Evolutionary conservation across 2,888 invertebrate genomes (phyloP), one percentile per base, ranked within the genome.

Genomic region (Brassicogethes aeneus): DNA sequence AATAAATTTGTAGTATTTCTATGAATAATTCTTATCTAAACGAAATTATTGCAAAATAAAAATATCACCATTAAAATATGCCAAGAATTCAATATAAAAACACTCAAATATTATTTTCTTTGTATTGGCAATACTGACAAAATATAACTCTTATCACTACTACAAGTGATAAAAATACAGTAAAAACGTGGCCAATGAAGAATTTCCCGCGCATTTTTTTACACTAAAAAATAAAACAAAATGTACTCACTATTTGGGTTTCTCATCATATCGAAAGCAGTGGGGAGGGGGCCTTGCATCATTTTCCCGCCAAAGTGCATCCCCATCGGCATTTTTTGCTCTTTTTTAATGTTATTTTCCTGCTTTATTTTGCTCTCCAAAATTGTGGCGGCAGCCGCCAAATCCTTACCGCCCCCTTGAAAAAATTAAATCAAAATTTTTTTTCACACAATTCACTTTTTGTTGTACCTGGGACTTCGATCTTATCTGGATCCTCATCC

Each of bases 391-490:
- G 86, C 84, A n/a, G 89, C 83, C 2, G 86, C 85, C 60, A 91
- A 70, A 58, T 88, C 86, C 62, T 87, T 89, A 12, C 90, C 90
- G 10, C 90, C 90, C 53, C 90, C 90, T 85, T 59, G 10, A 12
- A 32, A 15, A 17, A n/a, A 32, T 16, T 30, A 23, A 14, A 35
- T 17, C 17, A 23, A 31, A 40, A 16, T 35, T n/a, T 42, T 10
- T 31, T 32, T 7, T 33, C 12, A 8, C n/a, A n/a, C n/a, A n/a
- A n/a, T n/a, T n/a, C n/a, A n/a, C n/a, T n/a, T n/a, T n/a, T n/a
- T n/a, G n/a, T n/a, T n/a, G n/a, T 68, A 85, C 89, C 90, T 65
- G 90, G 90, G 34, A 91, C 89, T 77, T 89, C 87, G 69, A 89
- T 83, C 70, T 85, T 88, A 67, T 91, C 91, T 42, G 91, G 91